A percentile compares a stretch with the other conserved stretches of the same genome.
Evolutionary conservation across 1,140 invertebrate genomes (phyloP).

Genomic region (Trichomalopsis sarcophagae): DNA sequence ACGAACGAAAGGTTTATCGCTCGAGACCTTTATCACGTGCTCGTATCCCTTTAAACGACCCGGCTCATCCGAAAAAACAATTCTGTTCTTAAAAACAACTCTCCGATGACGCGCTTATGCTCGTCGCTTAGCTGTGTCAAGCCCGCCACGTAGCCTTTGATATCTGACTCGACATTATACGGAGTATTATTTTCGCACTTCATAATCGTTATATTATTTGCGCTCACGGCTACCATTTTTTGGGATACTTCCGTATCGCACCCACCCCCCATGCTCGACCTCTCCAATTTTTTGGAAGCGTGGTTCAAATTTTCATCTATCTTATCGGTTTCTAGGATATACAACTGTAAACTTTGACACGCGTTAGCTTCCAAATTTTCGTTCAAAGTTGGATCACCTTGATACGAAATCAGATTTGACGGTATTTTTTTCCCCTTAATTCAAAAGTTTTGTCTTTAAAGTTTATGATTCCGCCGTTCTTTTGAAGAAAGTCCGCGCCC

Average conservation of each 20-base stretch:
- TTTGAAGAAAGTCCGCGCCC: not conserved
- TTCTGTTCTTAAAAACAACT: not conserved
- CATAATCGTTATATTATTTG: too few relatives aligned
- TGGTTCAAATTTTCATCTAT: too few relatives aligned
- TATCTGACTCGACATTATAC: not conserved
- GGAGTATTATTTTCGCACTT: not conserved
- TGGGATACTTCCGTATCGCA: too few relatives aligned
- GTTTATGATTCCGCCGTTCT: not conserved
- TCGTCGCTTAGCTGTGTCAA: not conserved
- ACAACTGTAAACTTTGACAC: too few relatives aligned
- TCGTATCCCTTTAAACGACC: not conserved
- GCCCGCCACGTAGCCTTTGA: not conserved
- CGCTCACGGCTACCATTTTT: too few relatives aligned
- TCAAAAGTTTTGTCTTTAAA: not conserved
- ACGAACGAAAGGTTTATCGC: not conserved
- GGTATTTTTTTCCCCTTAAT: not conserved
- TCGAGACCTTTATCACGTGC: not conserved
- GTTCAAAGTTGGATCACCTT: not conserved
- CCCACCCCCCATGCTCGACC: too few relatives aligned
- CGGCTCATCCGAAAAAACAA: not conserved
- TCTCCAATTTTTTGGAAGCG: too few relatives aligned
- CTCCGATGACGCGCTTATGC: not conserved
- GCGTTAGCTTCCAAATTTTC: not conserved
- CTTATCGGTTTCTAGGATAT: too few relatives aligned
- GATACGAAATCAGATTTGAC: not conserved